Evolutionary conservation across 1,140 invertebrate genomes (phyloP).

Genomic region (Pectinophora gossypiella): DNA sequence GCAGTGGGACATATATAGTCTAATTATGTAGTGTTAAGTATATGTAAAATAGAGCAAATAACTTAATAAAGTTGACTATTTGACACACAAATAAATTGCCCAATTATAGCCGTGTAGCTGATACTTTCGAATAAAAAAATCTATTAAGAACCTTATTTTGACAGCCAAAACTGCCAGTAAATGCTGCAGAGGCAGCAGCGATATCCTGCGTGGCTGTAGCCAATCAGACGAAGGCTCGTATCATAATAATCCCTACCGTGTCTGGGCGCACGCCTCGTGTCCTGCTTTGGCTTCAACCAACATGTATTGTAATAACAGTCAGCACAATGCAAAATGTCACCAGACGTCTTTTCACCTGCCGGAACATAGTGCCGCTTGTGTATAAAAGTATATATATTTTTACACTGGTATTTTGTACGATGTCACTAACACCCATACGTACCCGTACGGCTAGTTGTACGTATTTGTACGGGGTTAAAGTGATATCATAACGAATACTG

Average conservation of each 20-base stretch:
- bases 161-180: conserved; percentile 39
- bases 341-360: conserved; percentile 26
- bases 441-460: no score
- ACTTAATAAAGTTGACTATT: no score
- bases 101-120: not conserved
- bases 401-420: no score
- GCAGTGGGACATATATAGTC: no score
- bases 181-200: conserved; percentile 44
- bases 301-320: conserved; percentile 33
- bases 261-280: conserved; percentile 36
- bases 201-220: conserved; percentile 34
- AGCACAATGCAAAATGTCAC: conserved; percentile 26
- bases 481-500: no score
- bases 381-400: conserved; percentile 24
- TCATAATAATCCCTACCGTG: conserved; percentile 44
- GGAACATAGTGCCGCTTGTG: conserved; percentile 35
- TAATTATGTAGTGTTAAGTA: no score
- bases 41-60: no score
- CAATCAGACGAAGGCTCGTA: conserved; percentile 30
- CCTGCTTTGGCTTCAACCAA: conserved; percentile 31
- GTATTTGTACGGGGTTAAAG: no score
- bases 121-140: not conserved
- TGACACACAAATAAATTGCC: not conserved
- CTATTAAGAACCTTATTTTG: conserved; percentile 4
- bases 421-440: no score